phyloP scores from a whole-genome alignment of 2,113 vertebrate species.

The Ophthalmolycus amberensis region DNA sequence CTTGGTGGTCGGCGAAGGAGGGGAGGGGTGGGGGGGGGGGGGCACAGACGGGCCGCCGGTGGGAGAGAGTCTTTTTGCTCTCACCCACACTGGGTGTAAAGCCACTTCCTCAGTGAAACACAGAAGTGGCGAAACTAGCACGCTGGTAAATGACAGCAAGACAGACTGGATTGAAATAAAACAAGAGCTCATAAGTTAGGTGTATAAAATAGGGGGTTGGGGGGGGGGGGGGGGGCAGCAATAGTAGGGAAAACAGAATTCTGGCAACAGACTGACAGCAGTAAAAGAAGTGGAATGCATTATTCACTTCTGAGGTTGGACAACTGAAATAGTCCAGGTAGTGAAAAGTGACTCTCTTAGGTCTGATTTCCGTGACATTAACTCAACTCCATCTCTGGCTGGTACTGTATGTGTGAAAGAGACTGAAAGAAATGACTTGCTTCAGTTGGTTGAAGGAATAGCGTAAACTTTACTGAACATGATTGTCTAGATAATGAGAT shows the following conservation, averaged over 20 bases:
- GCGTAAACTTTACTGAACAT: conserved; percentile 50
- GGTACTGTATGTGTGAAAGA: not conserved
- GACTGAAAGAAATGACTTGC: not conserved
- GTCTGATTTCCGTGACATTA: not conserved
- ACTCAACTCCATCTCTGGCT: conserved; percentile 8
- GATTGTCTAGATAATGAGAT: conserved; percentile 51
- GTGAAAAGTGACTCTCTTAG: not conserved
- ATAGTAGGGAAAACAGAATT: not conserved
- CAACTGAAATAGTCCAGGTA: not conserved
- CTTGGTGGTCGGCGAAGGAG: too few species aligned
- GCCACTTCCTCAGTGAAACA: not conserved
- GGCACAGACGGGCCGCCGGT: too few species aligned
- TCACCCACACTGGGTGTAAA: too few species aligned
- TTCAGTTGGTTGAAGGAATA: conserved; percentile 17
- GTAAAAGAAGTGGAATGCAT: not conserved
- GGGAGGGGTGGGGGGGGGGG: too few species aligned
- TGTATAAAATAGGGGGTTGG: not conserved
- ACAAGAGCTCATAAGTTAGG: not conserved
- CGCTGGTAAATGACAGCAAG: not conserved
- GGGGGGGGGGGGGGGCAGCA: not conserved
- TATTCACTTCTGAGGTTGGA: not conserved
- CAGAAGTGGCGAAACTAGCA: not conserved
- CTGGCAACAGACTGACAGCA: not conserved
- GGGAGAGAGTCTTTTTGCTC: too few species aligned
- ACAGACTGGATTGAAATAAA: not conserved